Conservation (phyloP, 64 coral and sea anemone genomes). For the Dendrophyllia cribrosa region DNA sequence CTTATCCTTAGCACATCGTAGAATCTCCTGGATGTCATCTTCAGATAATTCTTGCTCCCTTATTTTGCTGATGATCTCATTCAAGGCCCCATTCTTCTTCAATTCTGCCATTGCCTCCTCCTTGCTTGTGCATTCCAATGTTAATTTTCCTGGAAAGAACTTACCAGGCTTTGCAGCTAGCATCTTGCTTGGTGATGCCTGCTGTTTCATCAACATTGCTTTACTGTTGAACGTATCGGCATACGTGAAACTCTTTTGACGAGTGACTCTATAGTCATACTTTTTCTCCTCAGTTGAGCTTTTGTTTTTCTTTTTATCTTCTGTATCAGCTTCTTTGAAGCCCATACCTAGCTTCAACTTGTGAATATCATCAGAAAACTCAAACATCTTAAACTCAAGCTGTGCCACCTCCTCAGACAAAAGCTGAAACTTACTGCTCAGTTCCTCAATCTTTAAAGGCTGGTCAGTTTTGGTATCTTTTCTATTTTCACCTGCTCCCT, state of each 20-base stretch:
- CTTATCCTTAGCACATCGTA: conserved; percentile 77
- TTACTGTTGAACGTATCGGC: conserved; percentile 57
- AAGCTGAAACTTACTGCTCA: conserved; percentile 61
- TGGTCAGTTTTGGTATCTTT: not conserved
- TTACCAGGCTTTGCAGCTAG: conserved; percentile 19
- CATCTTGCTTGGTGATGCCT: conserved; percentile 74
- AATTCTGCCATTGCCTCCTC: conserved; percentile 67
- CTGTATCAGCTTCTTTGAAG: conserved; percentile 49
- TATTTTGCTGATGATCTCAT: conserved; percentile 54
- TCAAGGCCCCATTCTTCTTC: conserved; percentile 35
- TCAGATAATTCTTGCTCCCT: conserved; percentile 86
- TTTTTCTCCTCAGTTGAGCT: not conserved
- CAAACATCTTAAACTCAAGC: conserved; percentile 87
- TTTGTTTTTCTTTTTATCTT: conserved; percentile 26
- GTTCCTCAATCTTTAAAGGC: conserved; percentile 65
- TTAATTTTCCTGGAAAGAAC: conserved; percentile 2
- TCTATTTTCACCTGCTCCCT: not conserved
- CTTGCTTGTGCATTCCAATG: conserved; percentile 27
- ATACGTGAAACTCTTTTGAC: conserved; percentile 47
- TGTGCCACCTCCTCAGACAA: conserved; percentile 85
- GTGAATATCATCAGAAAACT: conserved; percentile 86
- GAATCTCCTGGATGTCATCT: conserved; percentile 90
- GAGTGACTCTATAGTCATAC: conserved; percentile 58
- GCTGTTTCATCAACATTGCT: conserved; percentile 68
- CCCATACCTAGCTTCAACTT: conserved; percentile 89